Percentiles rank a stretch among this genome's conserved stretches.
Conservation (phyloP, 2,888 invertebrate genomes). For the Harpagoxenus sublaevis region DNA sequence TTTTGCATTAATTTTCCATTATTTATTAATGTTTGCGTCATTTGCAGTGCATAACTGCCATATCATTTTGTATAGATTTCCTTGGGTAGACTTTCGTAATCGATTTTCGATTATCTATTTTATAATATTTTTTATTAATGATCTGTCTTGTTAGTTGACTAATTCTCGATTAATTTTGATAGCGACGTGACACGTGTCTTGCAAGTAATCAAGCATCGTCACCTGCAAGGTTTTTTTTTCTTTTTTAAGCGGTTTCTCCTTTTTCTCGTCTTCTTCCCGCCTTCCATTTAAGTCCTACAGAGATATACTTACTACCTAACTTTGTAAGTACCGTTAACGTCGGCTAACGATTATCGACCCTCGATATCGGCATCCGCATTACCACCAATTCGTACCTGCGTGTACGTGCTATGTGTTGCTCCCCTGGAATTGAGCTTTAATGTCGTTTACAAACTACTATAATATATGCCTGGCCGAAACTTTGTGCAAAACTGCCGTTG, state of each 20-base stretch:
- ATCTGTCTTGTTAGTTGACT: neutral
- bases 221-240: neutral
- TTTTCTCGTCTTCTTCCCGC: slow-evolving; percentile 13
- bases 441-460: slow-evolving; percentile 67
- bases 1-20: neutral
- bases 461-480: slow-evolving; percentile 42
- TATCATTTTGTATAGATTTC: neutral
- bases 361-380: slow-evolving; percentile 66
- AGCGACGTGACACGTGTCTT: slow-evolving; percentile 10
- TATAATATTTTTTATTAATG: neutral
- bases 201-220: slow-evolving; percentile 6
- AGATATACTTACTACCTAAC: slow-evolving; percentile 44
- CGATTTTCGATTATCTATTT: neutral
- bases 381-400: slow-evolving; percentile 59
- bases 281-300: slow-evolving; percentile 40
- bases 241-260: neutral
- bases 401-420: slow-evolving; percentile 63
- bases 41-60: neutral
- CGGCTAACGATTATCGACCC: slow-evolving; percentile 71
- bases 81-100: neutral
- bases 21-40: neutral
- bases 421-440: slow-evolving; percentile 62
- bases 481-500: slow-evolving; percentile 47
- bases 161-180: slow-evolving; percentile 23
- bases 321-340: slow-evolving; percentile 70